A percentile compares a stretch with the other conserved stretches of the same genome.
phyloP scores from a whole-genome alignment of 2,797 vertebrate genomes.

The Coendou prehensilis region DNA sequence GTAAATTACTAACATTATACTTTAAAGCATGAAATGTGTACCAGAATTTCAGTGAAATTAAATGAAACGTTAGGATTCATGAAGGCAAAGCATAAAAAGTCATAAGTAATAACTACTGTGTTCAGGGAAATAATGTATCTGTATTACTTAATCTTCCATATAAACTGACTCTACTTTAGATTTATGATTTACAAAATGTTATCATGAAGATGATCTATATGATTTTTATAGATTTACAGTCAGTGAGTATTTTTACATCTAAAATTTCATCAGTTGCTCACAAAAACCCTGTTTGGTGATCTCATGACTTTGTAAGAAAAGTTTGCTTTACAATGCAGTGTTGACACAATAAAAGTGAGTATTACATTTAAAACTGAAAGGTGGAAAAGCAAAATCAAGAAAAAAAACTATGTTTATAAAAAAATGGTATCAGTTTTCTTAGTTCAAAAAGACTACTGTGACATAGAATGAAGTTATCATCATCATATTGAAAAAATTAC shows the following conservation, averaged over 20 bases:
- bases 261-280: not conserved
- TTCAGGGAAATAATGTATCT: not conserved
- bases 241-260: not conserved
- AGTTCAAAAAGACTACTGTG: not conserved
- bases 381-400: not conserved
- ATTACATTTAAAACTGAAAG: not conserved
- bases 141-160: not conserved
- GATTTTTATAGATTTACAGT: not conserved
- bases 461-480: not conserved
- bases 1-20: not conserved
- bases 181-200: not conserved
- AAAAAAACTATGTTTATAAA: not conserved
- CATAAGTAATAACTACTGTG: not conserved
- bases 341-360: not conserved
- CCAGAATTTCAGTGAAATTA: slow-evolving; percentile 12
- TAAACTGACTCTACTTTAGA: not conserved
- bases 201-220: not conserved
- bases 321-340: not conserved
- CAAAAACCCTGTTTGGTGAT: not conserved
- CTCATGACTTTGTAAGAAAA: not conserved
- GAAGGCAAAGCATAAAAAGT: not conserved
- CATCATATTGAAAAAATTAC: not conserved
- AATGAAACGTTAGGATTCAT: not conserved
- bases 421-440: not conserved
- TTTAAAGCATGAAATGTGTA: not conserved